Percentiles rank a stretch among this genome's conserved stretches.
phyloP scores from a whole-genome alignment of 2,888 invertebrate species.

The Lysandra bellargus region DNA sequence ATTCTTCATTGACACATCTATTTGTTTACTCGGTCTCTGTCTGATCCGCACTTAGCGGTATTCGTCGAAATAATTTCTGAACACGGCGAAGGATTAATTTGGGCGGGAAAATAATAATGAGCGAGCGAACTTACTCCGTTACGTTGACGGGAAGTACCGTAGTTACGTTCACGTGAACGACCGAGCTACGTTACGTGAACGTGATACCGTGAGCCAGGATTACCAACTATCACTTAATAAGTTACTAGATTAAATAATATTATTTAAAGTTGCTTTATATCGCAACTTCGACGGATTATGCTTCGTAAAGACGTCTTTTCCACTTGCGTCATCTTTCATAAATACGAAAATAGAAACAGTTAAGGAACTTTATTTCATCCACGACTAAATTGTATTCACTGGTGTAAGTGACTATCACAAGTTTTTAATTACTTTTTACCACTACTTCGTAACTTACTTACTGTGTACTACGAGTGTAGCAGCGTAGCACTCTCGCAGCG shows the following conservation, averaged over 20 bases:
- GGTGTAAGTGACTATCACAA: too few relatives aligned
- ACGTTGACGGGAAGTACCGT: background rate
- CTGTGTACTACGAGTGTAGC: background rate
- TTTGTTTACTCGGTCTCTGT: background rate
- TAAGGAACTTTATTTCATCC: too few relatives aligned
- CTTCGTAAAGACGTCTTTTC: too few relatives aligned
- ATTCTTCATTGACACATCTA: background rate
- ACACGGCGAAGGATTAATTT: constrained; percentile 69
- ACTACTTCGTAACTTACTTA: too few relatives aligned
- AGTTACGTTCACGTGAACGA: background rate
- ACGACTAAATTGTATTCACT: too few relatives aligned
- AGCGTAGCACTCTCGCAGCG: background rate
- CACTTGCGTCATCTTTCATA: too few relatives aligned
- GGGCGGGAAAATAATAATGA: constrained; percentile 64
- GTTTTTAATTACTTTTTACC: too few relatives aligned
- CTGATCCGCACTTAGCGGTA: constrained; percentile 67
- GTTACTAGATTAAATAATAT: background rate
- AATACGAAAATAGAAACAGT: too few relatives aligned
- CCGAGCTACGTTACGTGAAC: constrained; percentile 35
- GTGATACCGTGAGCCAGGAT: constrained; percentile 55
- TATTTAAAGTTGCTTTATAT: background rate
- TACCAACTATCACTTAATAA: constrained; percentile 56
- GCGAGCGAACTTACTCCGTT: constrained; percentile 33
- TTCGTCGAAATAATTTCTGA: constrained; percentile 70
- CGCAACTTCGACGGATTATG: too few relatives aligned